Conservation (phyloP, 2,888 invertebrate species). For the Lutraria lutraria region DNA sequence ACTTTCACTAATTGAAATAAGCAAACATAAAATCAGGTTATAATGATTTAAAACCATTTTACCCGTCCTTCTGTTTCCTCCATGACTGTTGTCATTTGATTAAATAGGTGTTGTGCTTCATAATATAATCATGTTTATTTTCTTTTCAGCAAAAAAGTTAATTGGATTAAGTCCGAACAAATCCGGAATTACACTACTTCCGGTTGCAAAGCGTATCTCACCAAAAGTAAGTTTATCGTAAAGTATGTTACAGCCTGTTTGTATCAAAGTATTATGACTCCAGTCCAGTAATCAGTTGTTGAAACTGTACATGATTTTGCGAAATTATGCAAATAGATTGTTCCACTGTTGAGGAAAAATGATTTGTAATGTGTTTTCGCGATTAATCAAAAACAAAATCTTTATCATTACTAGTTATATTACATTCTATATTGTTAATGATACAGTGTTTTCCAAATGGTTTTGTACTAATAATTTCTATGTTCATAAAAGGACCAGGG, state of each 20-base stretch:
- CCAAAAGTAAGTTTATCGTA: background rate
- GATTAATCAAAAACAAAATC: background rate
- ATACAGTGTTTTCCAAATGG: no score
- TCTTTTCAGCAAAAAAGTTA: background rate
- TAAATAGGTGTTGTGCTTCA: background rate
- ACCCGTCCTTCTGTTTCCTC: slow-evolving; percentile 26
- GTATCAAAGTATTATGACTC: background rate
- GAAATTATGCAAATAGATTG: background rate
- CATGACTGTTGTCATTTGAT: slow-evolving; percentile 17
- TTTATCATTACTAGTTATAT: no score
- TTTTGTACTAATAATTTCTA: no score
- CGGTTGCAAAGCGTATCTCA: background rate
- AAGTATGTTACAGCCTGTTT: background rate
- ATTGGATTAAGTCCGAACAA: background rate
- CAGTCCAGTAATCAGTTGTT: background rate
- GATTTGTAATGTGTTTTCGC: slow-evolving; percentile 6
- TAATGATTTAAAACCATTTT: background rate
- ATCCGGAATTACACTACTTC: background rate
- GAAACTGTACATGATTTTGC: background rate
- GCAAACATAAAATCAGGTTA: background rate
- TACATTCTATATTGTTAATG: no score
- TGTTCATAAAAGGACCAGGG: no score
- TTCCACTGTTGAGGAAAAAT: background rate
- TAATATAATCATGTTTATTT: slow-evolving; percentile 23
- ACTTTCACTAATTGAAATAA: background rate